Evolutionary conservation across 2,888 invertebrate genomes (phyloP).

Genomic region (Eristalinus sepulchralis): DNA sequence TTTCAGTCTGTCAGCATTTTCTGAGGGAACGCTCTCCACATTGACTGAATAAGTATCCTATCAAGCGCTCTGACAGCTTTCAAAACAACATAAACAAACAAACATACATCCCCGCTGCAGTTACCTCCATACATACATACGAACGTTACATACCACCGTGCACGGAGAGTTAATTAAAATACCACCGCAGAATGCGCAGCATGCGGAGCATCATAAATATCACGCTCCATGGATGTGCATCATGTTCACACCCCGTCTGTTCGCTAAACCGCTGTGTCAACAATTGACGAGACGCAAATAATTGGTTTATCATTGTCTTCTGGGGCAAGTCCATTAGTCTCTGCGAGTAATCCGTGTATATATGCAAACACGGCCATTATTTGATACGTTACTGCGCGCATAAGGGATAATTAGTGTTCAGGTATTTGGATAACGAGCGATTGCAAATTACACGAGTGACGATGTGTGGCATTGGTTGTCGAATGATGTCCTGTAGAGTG

Average conservation of each 20-base stretch:
- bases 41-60: conserved; percentile 1
- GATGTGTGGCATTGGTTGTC: not conserved
- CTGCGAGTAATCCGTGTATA: conserved; percentile 39
- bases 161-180: conserved; percentile 67
- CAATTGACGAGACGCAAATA: conserved; percentile 64
- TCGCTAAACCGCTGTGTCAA: conserved; percentile 55
- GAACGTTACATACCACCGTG: conserved; percentile 21
- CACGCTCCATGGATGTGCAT: conserved; percentile 14
- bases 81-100: not conserved
- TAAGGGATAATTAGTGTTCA: not conserved
- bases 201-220: conserved; percentile 64
- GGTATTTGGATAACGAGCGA: not conserved
- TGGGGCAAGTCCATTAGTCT: conserved; percentile 47
- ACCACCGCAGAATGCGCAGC: conserved; percentile 63
- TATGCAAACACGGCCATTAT: conserved; percentile 12
- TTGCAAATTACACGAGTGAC: not conserved
- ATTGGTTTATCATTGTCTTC: conserved; percentile 63
- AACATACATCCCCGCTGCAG: not conserved
- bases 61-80: conserved; percentile 20
- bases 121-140: not conserved
- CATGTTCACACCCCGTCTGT: conserved; percentile 50
- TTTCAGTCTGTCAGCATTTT: conserved; percentile 20
- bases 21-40: conserved; percentile 11
- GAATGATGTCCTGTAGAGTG: not conserved
- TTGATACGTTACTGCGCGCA: not conserved